These are phyloP conservation scores for Denticeps clupeoides DNA, from an alignment of 2,797 vertebrate genomes.

Conservation along the genomic window DNA sequence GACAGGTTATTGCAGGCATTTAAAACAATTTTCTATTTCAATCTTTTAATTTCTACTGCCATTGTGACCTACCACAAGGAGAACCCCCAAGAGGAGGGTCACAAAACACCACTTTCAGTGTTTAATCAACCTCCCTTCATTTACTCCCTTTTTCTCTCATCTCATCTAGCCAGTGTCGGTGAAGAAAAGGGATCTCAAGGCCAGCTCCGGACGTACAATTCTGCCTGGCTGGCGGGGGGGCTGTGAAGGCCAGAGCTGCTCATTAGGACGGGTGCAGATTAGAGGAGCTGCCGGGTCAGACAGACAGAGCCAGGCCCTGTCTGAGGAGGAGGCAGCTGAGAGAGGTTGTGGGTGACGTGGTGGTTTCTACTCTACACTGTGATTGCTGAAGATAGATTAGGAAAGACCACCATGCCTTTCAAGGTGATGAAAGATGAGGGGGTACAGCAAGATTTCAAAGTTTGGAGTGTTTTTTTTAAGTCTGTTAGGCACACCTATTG, in stretches of 20 bases:
- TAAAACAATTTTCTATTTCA: too few relatives aligned
- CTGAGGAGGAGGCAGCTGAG: slow-evolving; percentile 3
- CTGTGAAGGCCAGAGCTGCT: slow-evolving; percentile 37
- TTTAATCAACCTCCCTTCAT: slow-evolving; percentile 21
- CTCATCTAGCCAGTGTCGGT: neutral
- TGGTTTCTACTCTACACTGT: slow-evolving; percentile 14
- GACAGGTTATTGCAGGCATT: too few relatives aligned
- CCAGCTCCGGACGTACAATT: slow-evolving; percentile 32
- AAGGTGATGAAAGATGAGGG: too few relatives aligned
- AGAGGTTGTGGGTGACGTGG: slow-evolving; percentile 14
- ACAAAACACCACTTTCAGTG: too few relatives aligned
- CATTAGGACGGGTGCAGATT: slow-evolving; percentile 44
- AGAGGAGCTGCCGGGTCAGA: slow-evolving; percentile 42
- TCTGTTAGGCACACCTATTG: too few relatives aligned
- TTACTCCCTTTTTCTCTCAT: neutral
- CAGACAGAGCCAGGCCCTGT: slow-evolving; percentile 38
- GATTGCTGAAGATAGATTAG: slow-evolving; percentile 31
- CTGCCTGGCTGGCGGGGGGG: slow-evolving; percentile 31
- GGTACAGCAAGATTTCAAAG: too few relatives aligned
- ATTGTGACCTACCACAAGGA: too few relatives aligned
- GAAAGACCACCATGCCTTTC: slow-evolving; percentile 21
- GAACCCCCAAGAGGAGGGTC: too few relatives aligned
- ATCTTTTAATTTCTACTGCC: too few relatives aligned
- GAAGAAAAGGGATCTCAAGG: slow-evolving; percentile 22
- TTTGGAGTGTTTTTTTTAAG: too few relatives aligned